Percentiles rank a stretch among this genome's conserved stretches.
Evolutionary conservation across 2,113 vertebrate species (phyloP).

Genomic region (Sphyrna mokarran): DNA sequence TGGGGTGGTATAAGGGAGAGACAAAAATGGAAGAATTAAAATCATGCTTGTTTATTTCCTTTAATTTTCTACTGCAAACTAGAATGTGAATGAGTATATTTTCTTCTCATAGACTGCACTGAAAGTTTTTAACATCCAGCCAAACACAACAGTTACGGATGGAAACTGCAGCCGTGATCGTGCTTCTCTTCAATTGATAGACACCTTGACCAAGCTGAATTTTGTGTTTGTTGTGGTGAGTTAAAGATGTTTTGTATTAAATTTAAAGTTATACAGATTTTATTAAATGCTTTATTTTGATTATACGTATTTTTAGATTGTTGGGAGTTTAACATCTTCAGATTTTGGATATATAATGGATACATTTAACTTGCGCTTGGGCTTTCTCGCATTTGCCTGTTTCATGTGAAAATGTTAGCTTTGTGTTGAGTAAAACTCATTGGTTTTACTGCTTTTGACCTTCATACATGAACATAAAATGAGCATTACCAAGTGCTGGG

Average conservation of each 20-base stretch:
- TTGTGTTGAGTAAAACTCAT: not conserved
- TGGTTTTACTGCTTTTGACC: not conserved
- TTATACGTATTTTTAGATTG: not conserved
- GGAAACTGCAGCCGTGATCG: constrained; percentile 22
- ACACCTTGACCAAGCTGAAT: not conserved
- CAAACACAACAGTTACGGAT: not conserved
- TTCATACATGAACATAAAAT: not conserved
- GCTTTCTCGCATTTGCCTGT: not conserved
- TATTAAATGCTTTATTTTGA: not conserved
- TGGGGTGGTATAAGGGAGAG: too few relatives aligned
- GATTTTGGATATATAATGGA: too few relatives aligned
- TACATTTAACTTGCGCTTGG: too few relatives aligned
- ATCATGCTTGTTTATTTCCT: not conserved
- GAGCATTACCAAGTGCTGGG: not conserved
- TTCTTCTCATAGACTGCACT: not conserved
- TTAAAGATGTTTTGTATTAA: not conserved
- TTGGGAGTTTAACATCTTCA: too few relatives aligned
- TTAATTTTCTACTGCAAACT: not conserved
- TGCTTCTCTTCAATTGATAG: constrained; percentile 9
- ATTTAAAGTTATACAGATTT: not conserved
- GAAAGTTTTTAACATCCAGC: constrained; percentile 25
- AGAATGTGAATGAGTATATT: not conserved
- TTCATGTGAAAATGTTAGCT: not conserved
- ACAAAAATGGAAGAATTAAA: not conserved
- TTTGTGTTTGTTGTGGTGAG: constrained; percentile 32